phyloP scores from a whole-genome alignment of 2,797 vertebrate species.

The Acanthurus lineatus region DNA sequence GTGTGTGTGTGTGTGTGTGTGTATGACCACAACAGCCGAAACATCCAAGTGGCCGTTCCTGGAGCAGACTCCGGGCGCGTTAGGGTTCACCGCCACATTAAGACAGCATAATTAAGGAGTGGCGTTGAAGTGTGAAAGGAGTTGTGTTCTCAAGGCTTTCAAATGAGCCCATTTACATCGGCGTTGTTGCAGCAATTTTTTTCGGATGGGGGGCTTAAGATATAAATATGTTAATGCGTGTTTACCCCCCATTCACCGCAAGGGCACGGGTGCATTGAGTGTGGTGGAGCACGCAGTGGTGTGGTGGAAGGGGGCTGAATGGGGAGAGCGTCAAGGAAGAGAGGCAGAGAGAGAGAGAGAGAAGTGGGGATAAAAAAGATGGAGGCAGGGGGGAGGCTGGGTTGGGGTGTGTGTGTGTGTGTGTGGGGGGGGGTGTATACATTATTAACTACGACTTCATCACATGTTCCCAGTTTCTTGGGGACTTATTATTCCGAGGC shows the following conservation, averaged over 20 bases:
- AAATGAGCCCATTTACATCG: constrained; percentile 75
- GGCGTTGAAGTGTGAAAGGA: constrained; percentile 68
- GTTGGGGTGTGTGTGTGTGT: constrained; percentile 37
- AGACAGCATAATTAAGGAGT: constrained; percentile 73
- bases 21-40: constrained; percentile 20
- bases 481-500: constrained; percentile 90
- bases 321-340: constrained; percentile 66
- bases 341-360: constrained; percentile 61
- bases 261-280: constrained; percentile 71
- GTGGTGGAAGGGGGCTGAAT: constrained; percentile 50
- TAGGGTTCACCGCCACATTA: constrained; percentile 59
- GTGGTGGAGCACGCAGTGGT: constrained; percentile 57
- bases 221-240: constrained; percentile 86
- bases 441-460: constrained; percentile 91
- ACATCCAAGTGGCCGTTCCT: constrained; percentile 44
- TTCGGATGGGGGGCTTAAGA: constrained; percentile 55
- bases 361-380: constrained; percentile 57
- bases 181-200: constrained; percentile 60
- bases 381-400: constrained; percentile 29
- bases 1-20: constrained; percentile 23
- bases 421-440: constrained; percentile 76
- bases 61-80: constrained; percentile 22
- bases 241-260: constrained; percentile 81
- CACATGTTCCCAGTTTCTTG: constrained; percentile 87
- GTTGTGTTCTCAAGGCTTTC: constrained; percentile 74